Base-by-base conservation (phyloP, 2,113 vertebrate species). In the Osmerus mordax region DNA sequence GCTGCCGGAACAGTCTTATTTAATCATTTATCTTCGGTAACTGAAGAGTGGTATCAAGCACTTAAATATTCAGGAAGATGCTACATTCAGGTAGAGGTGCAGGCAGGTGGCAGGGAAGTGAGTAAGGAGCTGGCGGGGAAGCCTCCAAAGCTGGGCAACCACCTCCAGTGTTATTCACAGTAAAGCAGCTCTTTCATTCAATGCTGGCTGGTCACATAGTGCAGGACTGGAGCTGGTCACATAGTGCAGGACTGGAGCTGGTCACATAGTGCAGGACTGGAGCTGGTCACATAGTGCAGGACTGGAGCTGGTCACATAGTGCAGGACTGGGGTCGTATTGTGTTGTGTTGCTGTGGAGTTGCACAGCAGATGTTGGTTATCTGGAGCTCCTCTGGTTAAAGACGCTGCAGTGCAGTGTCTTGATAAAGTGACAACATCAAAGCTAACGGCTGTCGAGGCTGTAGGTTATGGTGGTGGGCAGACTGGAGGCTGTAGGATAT, bases 61-160 rank as follows among this genome's bases (percentile, higher is more conserved):
- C 68, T 73, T 73, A 83, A 65, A 86, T 89, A 86, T 87, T 70
- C 76, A 76, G 80, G 78, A 78, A 79, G 82, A 77, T 28, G 25
- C 25, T 28, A 2, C 25, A 28, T 28, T 28, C 25, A 28, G 80
- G 76, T 79, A 60, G 16, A 70, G 25, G 25, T 28, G 25, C 25
- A 63, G 68, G 32, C 65, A 70, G 23, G 65, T 7, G 32, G 5
- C 32, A 36, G 32, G 32, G 9, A 1, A n/a, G 56, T 3, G 16
- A 16, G 11, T 71, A 72, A 28, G 18, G 73, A 78, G 70, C 67
- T 41, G 36, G 66, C 32, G 74, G 75, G 41, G 72, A 71, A 69
- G 69, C 71, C 74, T 75, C 19, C 51, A 28, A 19, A 62, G 56
- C 21, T 60, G 56, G 47, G 73, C 73, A 14, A 59, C 73, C 7